These are phyloP conservation scores for Alentia gelatinosa DNA, from an alignment of 2,888 invertebrate species.

Conservation along the genomic window DNA sequence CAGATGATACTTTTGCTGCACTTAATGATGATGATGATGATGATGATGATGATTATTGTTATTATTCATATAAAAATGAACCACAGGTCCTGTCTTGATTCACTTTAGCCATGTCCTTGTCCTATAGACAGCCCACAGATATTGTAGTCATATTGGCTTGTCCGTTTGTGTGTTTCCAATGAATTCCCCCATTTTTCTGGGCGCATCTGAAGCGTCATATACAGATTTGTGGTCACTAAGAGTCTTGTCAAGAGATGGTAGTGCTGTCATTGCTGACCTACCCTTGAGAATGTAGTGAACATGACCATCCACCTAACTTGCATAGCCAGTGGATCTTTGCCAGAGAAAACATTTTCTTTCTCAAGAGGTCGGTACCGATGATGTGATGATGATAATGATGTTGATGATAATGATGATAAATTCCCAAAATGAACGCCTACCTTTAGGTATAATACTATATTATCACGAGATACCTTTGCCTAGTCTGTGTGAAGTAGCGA, in stretches of 20 bases:
- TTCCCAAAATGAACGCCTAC: neutral
- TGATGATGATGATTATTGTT: neutral
- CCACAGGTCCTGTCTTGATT: neutral
- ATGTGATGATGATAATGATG: neutral
- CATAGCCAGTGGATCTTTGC: neutral
- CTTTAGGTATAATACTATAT: neutral
- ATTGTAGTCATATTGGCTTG: constrained; percentile 41
- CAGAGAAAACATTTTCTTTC: neutral
- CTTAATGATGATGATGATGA: neutral
- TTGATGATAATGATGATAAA: neutral
- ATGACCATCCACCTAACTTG: neutral
- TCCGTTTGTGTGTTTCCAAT: constrained; percentile 26
- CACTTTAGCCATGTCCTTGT: constrained; percentile 4
- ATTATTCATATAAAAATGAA: neutral
- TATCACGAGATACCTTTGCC: neutral
- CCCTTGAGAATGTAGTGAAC: neutral
- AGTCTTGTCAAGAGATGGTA: neutral
- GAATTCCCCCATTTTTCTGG: neutral
- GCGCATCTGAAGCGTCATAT: neutral
- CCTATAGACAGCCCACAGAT: neutral
- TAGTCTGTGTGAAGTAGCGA: neutral
- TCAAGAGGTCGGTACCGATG: neutral
- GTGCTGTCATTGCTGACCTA: neutral
- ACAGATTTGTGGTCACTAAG: neutral
- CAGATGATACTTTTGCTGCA: neutral